A percentile compares a stretch with the other conserved stretches of the same genome.
Conservation (phyloP, 2,113 vertebrate species). For the Tragelaphus buxtoni region DNA sequence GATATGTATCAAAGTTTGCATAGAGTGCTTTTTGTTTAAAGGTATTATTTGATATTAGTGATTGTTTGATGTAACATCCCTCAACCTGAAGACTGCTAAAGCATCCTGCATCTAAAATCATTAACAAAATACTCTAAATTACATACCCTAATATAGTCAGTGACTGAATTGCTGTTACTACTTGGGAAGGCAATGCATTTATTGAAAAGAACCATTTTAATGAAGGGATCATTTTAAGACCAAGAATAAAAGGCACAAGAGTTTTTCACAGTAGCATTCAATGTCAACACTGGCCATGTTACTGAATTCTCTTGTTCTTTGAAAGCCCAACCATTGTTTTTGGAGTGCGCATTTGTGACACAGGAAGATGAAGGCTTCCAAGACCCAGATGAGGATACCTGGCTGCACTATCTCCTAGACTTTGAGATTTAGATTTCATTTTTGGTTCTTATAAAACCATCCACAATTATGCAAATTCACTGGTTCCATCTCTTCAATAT, state of each 20-base stretch:
- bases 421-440: background rate
- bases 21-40: background rate
- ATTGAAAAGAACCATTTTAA: slow-evolving; percentile 29
- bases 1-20: background rate
- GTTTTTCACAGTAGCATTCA: background rate
- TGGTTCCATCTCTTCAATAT: background rate
- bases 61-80: background rate
- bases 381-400: background rate
- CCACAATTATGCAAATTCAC: background rate
- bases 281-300: background rate
- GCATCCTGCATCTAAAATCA: background rate
- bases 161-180: background rate
- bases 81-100: background rate
- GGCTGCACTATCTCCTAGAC: background rate
- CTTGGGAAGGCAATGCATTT: background rate
- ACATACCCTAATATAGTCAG: background rate
- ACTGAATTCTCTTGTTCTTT: background rate
- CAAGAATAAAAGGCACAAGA: background rate
- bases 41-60: background rate
- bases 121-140: background rate
- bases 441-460: background rate
- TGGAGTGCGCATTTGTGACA: background rate
- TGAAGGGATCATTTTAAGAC: slow-evolving; percentile 39
- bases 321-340: background rate
- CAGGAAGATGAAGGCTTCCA: background rate